A percentile compares a stretch with the other conserved stretches of the same genome.
phyloP scores from a whole-genome alignment of 2,797 vertebrate genomes.

The Silurus aristotelis region DNA sequence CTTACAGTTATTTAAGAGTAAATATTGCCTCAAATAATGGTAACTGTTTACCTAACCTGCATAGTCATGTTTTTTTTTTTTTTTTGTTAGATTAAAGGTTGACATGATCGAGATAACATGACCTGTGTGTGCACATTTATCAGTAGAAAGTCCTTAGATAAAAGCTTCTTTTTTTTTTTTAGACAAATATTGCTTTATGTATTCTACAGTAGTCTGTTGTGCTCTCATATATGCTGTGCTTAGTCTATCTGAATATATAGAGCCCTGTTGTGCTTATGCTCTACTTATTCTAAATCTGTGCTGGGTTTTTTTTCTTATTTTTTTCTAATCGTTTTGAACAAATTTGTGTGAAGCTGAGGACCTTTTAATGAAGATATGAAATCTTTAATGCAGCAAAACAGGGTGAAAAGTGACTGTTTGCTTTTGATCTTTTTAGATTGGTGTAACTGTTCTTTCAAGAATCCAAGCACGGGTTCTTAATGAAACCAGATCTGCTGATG shows the following conservation, averaged over 20 bases:
- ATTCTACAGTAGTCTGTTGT: neutral
- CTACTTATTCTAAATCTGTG: neutral
- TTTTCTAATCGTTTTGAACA: neutral
- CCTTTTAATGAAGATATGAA: neutral
- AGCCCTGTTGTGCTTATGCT: neutral
- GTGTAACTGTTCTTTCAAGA: conserved; percentile 58
- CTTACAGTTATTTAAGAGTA: neutral
- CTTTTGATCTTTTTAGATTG: conserved; percentile 49
- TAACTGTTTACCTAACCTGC: neutral
- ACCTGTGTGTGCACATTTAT: too few relatives aligned
- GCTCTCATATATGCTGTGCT: neutral
- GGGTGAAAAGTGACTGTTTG: neutral
- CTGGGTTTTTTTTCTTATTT: neutral
- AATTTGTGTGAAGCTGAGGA: neutral
- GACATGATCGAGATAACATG: too few relatives aligned
- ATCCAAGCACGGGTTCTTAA: conserved; percentile 60
- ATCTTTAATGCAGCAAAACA: neutral
- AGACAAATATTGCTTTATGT: too few relatives aligned
- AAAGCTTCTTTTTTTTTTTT: too few relatives aligned
- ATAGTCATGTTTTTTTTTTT: too few relatives aligned
- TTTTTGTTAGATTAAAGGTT: too few relatives aligned
- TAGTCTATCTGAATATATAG: neutral
- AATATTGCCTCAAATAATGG: neutral
- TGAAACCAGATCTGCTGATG: conserved; percentile 56
- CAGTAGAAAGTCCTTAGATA: too few relatives aligned